Conservation (phyloP, 2,113 vertebrate species). For the Furnarius figulus region DNA sequence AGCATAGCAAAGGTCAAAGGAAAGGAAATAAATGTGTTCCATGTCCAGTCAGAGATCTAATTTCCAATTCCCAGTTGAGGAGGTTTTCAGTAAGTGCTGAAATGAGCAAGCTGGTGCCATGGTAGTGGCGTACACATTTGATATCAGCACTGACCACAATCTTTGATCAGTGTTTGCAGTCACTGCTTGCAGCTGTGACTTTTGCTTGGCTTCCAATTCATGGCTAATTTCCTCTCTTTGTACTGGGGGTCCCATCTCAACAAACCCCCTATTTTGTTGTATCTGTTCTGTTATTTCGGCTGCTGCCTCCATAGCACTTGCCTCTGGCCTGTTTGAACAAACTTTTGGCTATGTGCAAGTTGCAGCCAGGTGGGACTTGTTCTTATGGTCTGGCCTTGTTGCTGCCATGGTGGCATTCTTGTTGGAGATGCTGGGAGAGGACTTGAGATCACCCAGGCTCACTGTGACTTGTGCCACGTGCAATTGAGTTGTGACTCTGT, state of each 20-base stretch:
- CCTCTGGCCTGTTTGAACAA: background rate
- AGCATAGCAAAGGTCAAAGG: background rate
- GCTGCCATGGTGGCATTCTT: background rate
- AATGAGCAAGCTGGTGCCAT: background rate
- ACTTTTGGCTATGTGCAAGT: background rate
- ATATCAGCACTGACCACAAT: background rate
- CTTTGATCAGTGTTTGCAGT: background rate
- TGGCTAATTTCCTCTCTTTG: background rate
- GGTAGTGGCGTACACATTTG: background rate
- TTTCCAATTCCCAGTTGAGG: background rate
- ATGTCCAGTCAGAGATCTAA: background rate
- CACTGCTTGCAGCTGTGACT: background rate
- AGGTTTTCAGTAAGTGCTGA: background rate
- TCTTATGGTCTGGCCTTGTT: background rate
- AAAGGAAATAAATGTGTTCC: background rate
- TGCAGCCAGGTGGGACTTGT: too few species aligned
- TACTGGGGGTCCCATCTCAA: background rate
- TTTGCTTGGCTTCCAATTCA: background rate
- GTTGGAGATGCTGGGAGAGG: background rate
- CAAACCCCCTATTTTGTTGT: rapidly evolving
- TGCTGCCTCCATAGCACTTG: background rate
- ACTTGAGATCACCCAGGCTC: background rate
- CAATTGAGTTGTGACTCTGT: background rate
- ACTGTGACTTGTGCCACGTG: background rate
- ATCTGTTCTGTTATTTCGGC: background rate